Base-by-base conservation (phyloP, 2,888 invertebrate genomes). In the Heliconius erato region DNA sequence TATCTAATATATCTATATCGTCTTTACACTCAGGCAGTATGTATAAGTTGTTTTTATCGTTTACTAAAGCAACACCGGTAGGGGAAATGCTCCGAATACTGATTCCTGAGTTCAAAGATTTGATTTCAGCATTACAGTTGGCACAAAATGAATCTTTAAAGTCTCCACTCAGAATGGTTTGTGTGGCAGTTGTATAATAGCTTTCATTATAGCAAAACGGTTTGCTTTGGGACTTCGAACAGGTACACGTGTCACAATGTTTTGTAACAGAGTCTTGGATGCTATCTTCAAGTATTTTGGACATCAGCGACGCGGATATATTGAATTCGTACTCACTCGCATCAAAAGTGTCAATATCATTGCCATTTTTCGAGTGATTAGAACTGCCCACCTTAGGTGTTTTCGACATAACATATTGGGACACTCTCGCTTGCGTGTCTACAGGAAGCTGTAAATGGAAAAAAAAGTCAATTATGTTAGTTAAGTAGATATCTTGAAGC, bases 361-460 rank as follows among this genome's bases (percentile, higher is more conserved):
- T 93, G 65, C 94, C 94, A 84, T 91, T 93, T 86, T 94, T 94
- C 9, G 94, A 92, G 71, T 92, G 93, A 35, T 92, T 89, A 82
- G 97, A 96, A 84, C 92, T 92, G 1, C 96, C 93, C 3, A 92
- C 90, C 82, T 94, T 95, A 2, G 92, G 87, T 65, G 95, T 92
- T 91, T 97, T 97, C 74, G 97, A 97, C 90, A 97, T 97, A 81
- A 98, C 97, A 90, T 98, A 98, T 54, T 97, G 97, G 54, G 98
- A 97, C 3, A 99, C 98, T 93, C 99, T 98, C 74, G 98, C 97
- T 95, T 99, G 99, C 63, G 99, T 97, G 92, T 99, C 99, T 67
- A 97, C 96, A 80, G 99, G 98, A 90, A 99, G 97, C 99, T 99
- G 95, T 82, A 96, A 96, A 88, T 71, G 84, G 84, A 84, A 82